Evolutionary conservation across 2,888 invertebrate species (phyloP), one percentile per base, ranked within the genome.

Genomic region (Serripes groenlandicus): DNA sequence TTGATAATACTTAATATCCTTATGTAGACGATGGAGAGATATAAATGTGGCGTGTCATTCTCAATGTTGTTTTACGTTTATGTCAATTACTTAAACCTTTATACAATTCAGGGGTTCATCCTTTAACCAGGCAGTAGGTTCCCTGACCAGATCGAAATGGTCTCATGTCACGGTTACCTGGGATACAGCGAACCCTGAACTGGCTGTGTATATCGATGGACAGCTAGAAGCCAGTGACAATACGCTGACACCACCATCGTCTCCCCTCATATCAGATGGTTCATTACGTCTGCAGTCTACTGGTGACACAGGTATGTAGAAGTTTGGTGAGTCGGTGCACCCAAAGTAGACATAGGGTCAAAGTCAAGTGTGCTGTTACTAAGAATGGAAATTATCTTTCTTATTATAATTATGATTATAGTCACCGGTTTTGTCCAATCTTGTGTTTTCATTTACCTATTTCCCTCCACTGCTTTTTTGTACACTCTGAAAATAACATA

Each of bases 151-250:
- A 28, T 18, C 32, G 1, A 42, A 18, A 0, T 79, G 79, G 79
- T 71, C 32, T 18, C 75, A 79, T 56, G 64, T 75, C n/a, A 28
- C 42, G 1, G 60, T 79, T 15, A 54, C 64, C 7, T 75, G 70
- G 75, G 70, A 75, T 49, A 71, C 75, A 4, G 18, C 71, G 37
- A 54, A 42, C 56, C 56, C 28, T n/a, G 52, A 4, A 11, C 21
- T 79, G 26, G 32, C 23, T 3, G 75, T 71, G 15, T 79, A 75
- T 64, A 4, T 79, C 1, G 42, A 60, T 23, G 79, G 79, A 4
- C 37, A 37, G 1, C 18, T 54, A 9, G 21, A 28, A 1, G 30
- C 23, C 15, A 56, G 58, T 18, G 35, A 60, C 3, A 42, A 1
- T 1, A 32, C 42, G 3, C 1, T 73, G 28, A 21, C 56, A 0